Evolutionary conservation across 2,888 invertebrate genomes (phyloP).

Genomic region (Lymantria monacha): DNA sequence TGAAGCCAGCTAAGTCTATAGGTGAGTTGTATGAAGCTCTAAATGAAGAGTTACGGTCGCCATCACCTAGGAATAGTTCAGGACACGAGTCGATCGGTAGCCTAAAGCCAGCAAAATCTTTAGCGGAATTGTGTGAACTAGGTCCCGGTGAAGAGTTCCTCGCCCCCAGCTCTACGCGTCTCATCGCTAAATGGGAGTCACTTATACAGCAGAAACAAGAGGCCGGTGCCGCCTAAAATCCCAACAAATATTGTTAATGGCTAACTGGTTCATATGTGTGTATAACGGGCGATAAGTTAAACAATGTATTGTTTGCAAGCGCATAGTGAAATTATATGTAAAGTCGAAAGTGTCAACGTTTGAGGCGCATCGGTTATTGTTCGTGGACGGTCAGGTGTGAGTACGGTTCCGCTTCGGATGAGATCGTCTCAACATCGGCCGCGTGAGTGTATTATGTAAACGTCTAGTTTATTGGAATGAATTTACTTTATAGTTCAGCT

Average conservation of each 20-base stretch:
- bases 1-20: conserved; percentile 85
- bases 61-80: conserved; percentile 71
- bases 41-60: conserved; percentile 71
- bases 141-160: conserved; percentile 84
- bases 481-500: conserved; percentile 3
- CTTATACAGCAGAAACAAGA: conserved; percentile 86
- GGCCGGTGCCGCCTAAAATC: conserved; percentile 72
- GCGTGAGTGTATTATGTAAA: conserved; percentile 10
- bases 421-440: conserved; percentile 11
- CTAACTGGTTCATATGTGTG: conserved; percentile 47
- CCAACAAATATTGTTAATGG: conserved; percentile 24
- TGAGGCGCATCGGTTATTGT: conserved; percentile 20
- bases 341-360: conserved; percentile 33
- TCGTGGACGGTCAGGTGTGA: conserved; percentile 20
- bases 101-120: conserved; percentile 85
- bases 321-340: conserved; percentile 31
- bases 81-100: conserved; percentile 72
- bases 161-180: conserved; percentile 85
- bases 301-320: conserved; percentile 17
- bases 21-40: conserved; percentile 85
- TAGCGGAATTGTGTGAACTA: conserved; percentile 86
- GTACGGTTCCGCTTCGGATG: conserved; percentile 32
- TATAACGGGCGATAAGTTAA: conserved; percentile 18
- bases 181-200: conserved; percentile 92
- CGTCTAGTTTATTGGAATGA: conserved; percentile 26